Percentiles rank a stretch among this genome's conserved stretches.
phyloP scores from a whole-genome alignment of 2,888 invertebrate species.

The Rhimphoctona megacephalus region DNA sequence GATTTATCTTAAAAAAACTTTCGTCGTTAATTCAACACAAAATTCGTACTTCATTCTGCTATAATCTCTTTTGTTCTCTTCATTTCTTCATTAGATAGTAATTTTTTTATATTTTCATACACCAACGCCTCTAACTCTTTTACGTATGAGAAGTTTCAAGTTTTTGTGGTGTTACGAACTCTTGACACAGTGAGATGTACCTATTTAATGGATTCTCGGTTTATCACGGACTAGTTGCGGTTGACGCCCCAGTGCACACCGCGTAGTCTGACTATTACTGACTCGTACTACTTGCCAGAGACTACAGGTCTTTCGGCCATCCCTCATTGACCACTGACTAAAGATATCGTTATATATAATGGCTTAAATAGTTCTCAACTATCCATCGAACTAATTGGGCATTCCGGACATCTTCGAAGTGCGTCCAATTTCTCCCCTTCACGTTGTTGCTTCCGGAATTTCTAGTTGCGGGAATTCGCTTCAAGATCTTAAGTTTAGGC shows the following conservation, averaged over 20 bases:
- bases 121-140: background rate
- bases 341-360: conserved; percentile 3
- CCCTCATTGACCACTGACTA: conserved; percentile 20
- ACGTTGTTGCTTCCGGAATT: background rate
- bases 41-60: background rate
- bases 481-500: background rate
- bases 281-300: conserved; percentile 54
- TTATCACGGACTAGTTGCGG: conserved; percentile 51
- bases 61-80: background rate
- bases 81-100: background rate
- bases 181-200: conserved; percentile 31
- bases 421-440: conserved; percentile 25
- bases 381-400: conserved; percentile 43
- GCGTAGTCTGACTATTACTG: conserved; percentile 51
- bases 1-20: background rate
- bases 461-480: conserved; percentile 4
- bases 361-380: conserved; percentile 32
- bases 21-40: no score
- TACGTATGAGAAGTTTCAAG: background rate
- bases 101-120: background rate
- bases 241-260: conserved; percentile 26
- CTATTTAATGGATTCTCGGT: conserved; percentile 30
- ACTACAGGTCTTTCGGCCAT: conserved; percentile 15
- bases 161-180: background rate
- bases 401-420: conserved; percentile 35